Evolutionary conservation across 2,888 invertebrate genomes (phyloP).

Genomic region (Gortyna flavago): DNA sequence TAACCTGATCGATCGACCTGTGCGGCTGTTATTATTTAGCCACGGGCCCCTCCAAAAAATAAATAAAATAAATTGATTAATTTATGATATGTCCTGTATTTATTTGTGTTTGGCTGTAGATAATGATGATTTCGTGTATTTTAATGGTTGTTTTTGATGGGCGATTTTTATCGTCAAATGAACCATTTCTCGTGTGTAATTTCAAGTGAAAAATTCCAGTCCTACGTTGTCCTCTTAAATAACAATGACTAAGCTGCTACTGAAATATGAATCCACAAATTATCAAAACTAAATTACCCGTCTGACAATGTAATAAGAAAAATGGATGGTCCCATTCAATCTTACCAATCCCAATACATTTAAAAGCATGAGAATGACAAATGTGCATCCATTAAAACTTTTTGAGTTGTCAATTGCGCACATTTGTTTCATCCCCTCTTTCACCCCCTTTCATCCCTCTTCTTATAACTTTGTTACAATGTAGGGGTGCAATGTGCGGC

Average conservation of each 20-base stretch:
- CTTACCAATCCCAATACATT: constrained; percentile 44
- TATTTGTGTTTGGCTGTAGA: background rate
- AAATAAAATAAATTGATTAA: too few relatives aligned
- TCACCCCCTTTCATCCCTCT: constrained; percentile 28
- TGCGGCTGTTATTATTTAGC: too few relatives aligned
- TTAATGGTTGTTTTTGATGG: background rate
- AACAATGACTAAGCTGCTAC: background rate
- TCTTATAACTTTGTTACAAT: constrained; percentile 60
- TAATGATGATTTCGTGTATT: background rate
- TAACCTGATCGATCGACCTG: too few relatives aligned
- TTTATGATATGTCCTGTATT: too few relatives aligned
- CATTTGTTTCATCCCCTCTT: constrained; percentile 54
- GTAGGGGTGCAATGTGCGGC: constrained; percentile 47
- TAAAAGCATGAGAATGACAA: constrained; percentile 56
- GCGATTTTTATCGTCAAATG: background rate
- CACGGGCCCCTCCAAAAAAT: too few relatives aligned
- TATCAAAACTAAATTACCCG: constrained; percentile 19
- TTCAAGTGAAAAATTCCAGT: background rate
- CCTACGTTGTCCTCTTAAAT: background rate
- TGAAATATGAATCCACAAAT: background rate
- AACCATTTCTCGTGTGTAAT: background rate
- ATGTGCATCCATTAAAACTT: constrained; percentile 62
- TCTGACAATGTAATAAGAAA: constrained; percentile 2
- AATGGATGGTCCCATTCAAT: constrained; percentile 46
- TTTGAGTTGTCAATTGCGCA: constrained; percentile 62